Evolutionary conservation across 2,113 vertebrate species (phyloP).

Genomic region (Anhinga anhinga): DNA sequence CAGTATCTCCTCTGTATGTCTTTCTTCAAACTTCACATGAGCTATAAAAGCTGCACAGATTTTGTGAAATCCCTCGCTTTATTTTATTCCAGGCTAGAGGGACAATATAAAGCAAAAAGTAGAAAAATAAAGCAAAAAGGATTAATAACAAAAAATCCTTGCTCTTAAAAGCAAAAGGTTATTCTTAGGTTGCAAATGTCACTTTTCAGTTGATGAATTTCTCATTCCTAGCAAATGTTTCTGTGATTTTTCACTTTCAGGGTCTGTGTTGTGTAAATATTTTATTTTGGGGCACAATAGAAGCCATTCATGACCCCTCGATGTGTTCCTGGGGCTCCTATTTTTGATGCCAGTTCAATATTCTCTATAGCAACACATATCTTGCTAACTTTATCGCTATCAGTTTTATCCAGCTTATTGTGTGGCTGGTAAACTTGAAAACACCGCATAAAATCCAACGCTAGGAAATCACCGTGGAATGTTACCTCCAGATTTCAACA

Average conservation of each 20-base stretch:
- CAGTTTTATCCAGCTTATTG: neutral
- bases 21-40: neutral
- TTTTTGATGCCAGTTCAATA: neutral
- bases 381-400: neutral
- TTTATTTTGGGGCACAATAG: neutral
- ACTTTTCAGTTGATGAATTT: neutral
- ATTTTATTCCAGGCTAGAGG: neutral
- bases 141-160: neutral
- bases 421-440: neutral
- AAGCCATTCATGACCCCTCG: neutral
- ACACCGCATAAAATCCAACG: neutral
- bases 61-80: neutral
- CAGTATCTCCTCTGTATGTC: neutral
- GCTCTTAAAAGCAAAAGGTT: neutral
- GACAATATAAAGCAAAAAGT: neutral
- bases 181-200: neutral
- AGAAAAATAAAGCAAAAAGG: neutral
- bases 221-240: neutral
- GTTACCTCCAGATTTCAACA: neutral
- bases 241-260: slow-evolving; percentile 28
- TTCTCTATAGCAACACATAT: neutral
- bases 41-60: neutral
- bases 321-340: neutral
- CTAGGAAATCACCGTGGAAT: neutral
- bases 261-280: neutral